These are phyloP conservation scores for Siniperca scherzeri DNA, from an alignment of 2,797 vertebrate genomes.

Conservation along the genomic window DNA sequence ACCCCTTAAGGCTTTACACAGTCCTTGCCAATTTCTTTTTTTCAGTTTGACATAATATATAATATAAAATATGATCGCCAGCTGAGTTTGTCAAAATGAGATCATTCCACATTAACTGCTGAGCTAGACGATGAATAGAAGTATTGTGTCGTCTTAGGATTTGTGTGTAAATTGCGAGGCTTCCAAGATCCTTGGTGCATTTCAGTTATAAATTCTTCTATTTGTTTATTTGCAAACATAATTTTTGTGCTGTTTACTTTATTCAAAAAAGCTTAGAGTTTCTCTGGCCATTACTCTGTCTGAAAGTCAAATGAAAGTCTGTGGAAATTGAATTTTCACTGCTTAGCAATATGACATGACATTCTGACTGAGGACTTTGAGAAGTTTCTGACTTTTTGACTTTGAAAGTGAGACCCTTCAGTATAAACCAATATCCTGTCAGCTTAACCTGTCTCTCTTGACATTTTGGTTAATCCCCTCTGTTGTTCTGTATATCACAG, in stretches of 20 bases:
- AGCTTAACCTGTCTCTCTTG: slow-evolving; percentile 70
- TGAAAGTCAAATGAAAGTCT: slow-evolving; percentile 65
- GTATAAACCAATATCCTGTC: slow-evolving; percentile 62
- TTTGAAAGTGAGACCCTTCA: slow-evolving; percentile 70
- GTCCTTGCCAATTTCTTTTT: slow-evolving; percentile 9
- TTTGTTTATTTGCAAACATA: slow-evolving; percentile 48
- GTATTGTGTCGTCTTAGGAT: background rate
- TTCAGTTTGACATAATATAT: slow-evolving; percentile 8
- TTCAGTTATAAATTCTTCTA: slow-evolving; percentile 10
- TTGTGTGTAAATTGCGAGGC: background rate
- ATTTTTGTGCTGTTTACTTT: background rate
- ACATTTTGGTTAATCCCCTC: slow-evolving; percentile 70
- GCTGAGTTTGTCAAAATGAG: slow-evolving; percentile 30
- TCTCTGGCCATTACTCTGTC: slow-evolving; percentile 2
- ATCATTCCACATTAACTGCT: slow-evolving; percentile 24
- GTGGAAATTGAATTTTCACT: slow-evolving; percentile 49
- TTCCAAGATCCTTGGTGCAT: slow-evolving; percentile 11
- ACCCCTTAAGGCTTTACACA: slow-evolving; percentile 17
- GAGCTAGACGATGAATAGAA: slow-evolving; percentile 13
- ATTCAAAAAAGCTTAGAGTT: slow-evolving; percentile 1
- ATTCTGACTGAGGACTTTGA: slow-evolving; percentile 22
- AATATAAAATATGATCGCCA: background rate
- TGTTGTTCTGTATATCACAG: slow-evolving; percentile 63
- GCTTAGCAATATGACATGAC: slow-evolving; percentile 23
- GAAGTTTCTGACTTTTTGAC: slow-evolving; percentile 74